These are phyloP conservation scores for Pogonophryne albipinna DNA, from an alignment of 2,797 vertebrate species.

Conservation along the genomic window DNA sequence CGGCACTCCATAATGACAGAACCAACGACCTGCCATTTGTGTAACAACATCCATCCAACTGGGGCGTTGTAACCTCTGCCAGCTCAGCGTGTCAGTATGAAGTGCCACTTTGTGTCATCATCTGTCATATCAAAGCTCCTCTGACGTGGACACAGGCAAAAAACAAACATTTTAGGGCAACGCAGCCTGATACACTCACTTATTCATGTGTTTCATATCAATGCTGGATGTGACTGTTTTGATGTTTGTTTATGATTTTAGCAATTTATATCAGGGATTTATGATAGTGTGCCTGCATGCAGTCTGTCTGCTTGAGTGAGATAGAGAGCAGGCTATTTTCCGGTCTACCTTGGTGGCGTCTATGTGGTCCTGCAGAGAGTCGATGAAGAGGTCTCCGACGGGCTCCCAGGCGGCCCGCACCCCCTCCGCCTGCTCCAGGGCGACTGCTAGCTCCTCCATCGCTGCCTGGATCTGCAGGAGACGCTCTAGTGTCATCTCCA, in stretches of 20 bases:
- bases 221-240: constrained; percentile 25
- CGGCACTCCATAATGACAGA: constrained; percentile 59
- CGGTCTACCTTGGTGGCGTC: constrained; percentile 93
- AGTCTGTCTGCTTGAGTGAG: not conserved
- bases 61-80: constrained; percentile 41
- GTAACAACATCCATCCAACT: constrained; percentile 55
- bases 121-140: constrained; percentile 57
- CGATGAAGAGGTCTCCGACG: constrained; percentile 97
- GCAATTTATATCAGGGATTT: constrained; percentile 27
- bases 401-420: constrained; percentile 95
- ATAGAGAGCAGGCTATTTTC: not conserved
- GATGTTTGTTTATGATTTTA: constrained; percentile 51
- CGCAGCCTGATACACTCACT: constrained; percentile 17
- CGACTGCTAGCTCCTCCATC: constrained; percentile 91
- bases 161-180: constrained; percentile 49
- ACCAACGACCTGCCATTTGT: constrained; percentile 69
- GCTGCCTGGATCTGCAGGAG: constrained; percentile 93
- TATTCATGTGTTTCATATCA: constrained; percentile 36
- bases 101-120: constrained; percentile 55
- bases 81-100: constrained; percentile 43
- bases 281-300: constrained; percentile 19
- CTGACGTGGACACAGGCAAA: constrained; percentile 16
- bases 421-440: constrained; percentile 93
- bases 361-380: constrained; percentile 97
- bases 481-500: constrained; percentile 93